Base-by-base conservation (phyloP, 2,888 invertebrate genomes). In the Belgica antarctica region DNA sequence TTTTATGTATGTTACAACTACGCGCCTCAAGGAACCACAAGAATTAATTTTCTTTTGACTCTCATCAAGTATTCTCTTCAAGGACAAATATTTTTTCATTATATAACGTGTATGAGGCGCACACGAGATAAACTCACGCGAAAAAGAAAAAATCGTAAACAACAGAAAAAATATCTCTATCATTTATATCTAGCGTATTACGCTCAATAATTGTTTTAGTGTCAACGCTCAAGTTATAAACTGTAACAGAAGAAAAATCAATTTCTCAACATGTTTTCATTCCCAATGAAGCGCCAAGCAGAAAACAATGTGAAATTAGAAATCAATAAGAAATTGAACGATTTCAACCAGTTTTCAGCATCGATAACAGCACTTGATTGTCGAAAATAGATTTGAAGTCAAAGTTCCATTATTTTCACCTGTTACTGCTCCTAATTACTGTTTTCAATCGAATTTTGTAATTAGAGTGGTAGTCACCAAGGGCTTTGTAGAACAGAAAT, bases 21-120 rank as follows among this genome's bases (percentile, higher is more conserved):
- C 59, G 25, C 57, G 17, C 24, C 57, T 7, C 57, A 22, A 27
- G 8, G 28, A 27, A 27, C 34, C 34, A 5, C 15, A 62, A 22
- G 17, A 65, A 65, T 65, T 46, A 65, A 27, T 46, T 65, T 63
- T 63, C 63, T 24, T 36, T 24, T n/a, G 27, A 27, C 25, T 59
- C 59, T 59, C 59, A 59, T 27, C 59, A 22, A 2, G 19, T 34
- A 36, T 22, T 65, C 34, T 15, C 47, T 66, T 66, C 68, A 68
- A 68, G 68, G 68, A 68, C 68, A 68, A 17, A 68, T 17, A 28
- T 8, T 25, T 15, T 15, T 36, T n/a, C 17, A 34, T 68, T 68
- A 68, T 68, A 28, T 68, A 68, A 68, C 68, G 31, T 68, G 68
- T 68, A 52, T 68, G 68, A 57, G 65, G 68, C 34, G 68, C 15